Base-by-base conservation (phyloP, 1,140 invertebrate genomes). In the Halesus radiatus region DNA sequence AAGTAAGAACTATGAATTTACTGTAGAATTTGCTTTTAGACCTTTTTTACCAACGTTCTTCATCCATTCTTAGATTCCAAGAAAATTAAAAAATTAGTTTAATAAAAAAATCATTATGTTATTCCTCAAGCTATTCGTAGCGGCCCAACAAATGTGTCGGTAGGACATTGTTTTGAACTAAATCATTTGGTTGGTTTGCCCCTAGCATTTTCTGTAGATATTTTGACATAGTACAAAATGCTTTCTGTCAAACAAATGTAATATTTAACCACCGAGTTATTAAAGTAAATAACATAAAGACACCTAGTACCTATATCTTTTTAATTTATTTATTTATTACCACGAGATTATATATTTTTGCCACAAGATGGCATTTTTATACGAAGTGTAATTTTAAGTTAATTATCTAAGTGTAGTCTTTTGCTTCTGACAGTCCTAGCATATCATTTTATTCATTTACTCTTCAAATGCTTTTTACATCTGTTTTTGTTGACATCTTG, bases 341-440 rank as follows among this genome's bases (percentile, higher is more conserved):
- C 50, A 72, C 23, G 72, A 76, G 56, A 76, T 64, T 52, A 52
- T 72, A 53, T 72, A 37, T 72, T 72, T 72, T 72, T 53, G 68
- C 22, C 68, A 52, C 18, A 10, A 50, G 45, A 23, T 72, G 68
- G 68, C 45, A 72, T 50, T 72, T 72, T 72, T 72, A 23, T 72
- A 53, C 45, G 13, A 72, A 52, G 45, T 72, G 45, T 72, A 72
- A 68, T 72, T 29, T 53, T 72, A 72, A 72, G 68, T 52, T 72
- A 72, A 53, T 72, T 23, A 72, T 72, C 53, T 72, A 72, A 53
- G 32, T 72, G 45, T 18, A 52, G 32, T 72, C 3, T 70, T 72
- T 72, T 22, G 18, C 45, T 29, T 18, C 26, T 72, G 29, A 50
- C 18, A 70, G 16, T 64, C 62, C 22, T 64, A 16, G 62, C 62